A percentile compares a stretch with the other conserved stretches of the same genome.
phyloP scores from a whole-genome alignment of 2,888 invertebrate species.

The Eubasilissa splendida region DNA sequence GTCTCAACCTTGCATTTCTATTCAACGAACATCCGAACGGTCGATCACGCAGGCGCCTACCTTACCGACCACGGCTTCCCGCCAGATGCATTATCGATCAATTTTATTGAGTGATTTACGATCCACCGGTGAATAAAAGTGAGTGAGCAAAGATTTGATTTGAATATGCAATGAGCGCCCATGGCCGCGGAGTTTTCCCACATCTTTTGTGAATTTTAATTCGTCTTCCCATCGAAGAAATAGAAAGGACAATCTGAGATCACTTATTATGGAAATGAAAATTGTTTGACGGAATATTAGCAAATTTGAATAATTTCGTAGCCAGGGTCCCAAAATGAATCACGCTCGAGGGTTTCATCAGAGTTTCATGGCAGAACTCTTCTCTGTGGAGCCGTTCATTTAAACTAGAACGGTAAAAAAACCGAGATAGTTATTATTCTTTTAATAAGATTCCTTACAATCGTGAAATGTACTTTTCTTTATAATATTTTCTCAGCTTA shows the following conservation, averaged over 20 bases:
- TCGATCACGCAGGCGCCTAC: slow-evolving; percentile 33
- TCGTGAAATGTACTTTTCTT: too few species aligned
- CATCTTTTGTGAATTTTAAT: slow-evolving; percentile 56
- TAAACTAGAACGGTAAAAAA: background rate
- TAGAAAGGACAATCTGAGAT: slow-evolving; percentile 55
- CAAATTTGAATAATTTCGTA: slow-evolving; percentile 55
- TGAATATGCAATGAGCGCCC: slow-evolving; percentile 52
- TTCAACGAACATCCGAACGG: background rate
- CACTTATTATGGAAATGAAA: slow-evolving; percentile 54
- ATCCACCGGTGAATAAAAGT: slow-evolving; percentile 46
- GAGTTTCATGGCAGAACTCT: slow-evolving; percentile 5
- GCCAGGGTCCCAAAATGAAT: slow-evolving; percentile 31
- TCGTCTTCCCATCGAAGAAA: slow-evolving; percentile 50
- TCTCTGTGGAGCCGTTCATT: slow-evolving; percentile 14
- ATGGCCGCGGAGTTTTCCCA: slow-evolving; percentile 51
- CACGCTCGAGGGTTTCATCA: slow-evolving; percentile 36
- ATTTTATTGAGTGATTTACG: slow-evolving; percentile 58
- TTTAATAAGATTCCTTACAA: too few species aligned
- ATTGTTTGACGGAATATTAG: slow-evolving; percentile 49
- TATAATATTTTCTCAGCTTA: too few species aligned
- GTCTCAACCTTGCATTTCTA: too few species aligned
- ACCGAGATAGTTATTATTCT: too few species aligned
- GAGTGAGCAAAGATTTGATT: slow-evolving; percentile 51
- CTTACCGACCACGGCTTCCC: slow-evolving; percentile 25
- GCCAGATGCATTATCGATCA: slow-evolving; percentile 48